Conservation (phyloP, 2,888 invertebrate species). For the Cerastis leucographa region DNA sequence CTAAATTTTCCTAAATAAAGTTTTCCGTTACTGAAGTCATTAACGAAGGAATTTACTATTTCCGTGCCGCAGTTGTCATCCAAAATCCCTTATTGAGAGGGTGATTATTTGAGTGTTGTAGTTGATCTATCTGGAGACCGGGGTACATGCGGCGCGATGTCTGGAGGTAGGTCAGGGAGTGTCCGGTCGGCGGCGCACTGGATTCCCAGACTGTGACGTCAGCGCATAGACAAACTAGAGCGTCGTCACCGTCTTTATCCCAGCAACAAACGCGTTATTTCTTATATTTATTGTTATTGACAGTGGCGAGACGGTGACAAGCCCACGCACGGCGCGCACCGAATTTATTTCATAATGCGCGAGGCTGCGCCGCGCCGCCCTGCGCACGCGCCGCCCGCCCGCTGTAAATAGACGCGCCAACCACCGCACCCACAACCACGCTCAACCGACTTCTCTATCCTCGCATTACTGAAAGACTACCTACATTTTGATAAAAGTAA, state of each 20-base stretch:
- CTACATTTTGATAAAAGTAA: neutral
- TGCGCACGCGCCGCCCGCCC: slow-evolving; percentile 73
- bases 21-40: neutral
- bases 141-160: slow-evolving; percentile 71
- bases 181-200: slow-evolving; percentile 79
- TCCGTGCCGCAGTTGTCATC: neutral
- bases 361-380: slow-evolving; percentile 75
- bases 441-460: slow-evolving; percentile 14
- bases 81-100: slow-evolving; percentile 21
- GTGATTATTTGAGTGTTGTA: slow-evolving; percentile 16
- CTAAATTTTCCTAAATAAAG: neutral
- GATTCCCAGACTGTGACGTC: slow-evolving; percentile 90
- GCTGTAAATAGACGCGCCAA: slow-evolving; percentile 78
- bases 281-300: slow-evolving; percentile 89
- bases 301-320: slow-evolving; percentile 89
- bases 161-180: slow-evolving; percentile 89
- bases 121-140: slow-evolving; percentile 62
- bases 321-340: slow-evolving; percentile 84
- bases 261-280: slow-evolving; percentile 87
- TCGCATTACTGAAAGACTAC: slow-evolving; percentile 23
- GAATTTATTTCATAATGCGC: slow-evolving; percentile 79
- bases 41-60: neutral
- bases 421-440: slow-evolving; percentile 31
- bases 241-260: slow-evolving; percentile 87
- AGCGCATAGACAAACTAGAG: slow-evolving; percentile 88